Percentiles rank a stretch among this genome's conserved stretches.
These are phyloP conservation scores for Pediacus dermestoides DNA, from an alignment of 2,888 invertebrate genomes.

Conservation along the genomic window DNA sequence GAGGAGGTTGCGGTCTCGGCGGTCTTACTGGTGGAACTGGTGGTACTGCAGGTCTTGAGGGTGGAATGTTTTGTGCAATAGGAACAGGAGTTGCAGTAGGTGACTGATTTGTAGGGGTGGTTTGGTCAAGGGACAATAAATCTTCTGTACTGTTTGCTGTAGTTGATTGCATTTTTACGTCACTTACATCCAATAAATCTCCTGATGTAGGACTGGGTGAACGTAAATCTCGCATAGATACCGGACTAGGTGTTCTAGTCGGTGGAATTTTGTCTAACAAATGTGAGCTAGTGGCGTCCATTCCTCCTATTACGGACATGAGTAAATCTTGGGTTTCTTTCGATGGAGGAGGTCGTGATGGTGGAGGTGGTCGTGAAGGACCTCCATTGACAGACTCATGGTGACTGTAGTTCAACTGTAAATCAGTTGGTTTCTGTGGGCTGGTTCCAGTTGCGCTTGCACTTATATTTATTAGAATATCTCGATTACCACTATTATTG, in stretches of 20 bases:
- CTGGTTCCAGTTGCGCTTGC: constrained; percentile 1
- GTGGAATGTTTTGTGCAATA: neutral
- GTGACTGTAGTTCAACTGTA: constrained; percentile 46
- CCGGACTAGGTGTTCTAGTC: constrained; percentile 83
- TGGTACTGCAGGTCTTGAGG: constrained; percentile 42
- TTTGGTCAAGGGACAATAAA: constrained; percentile 33
- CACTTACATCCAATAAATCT: constrained; percentile 63
- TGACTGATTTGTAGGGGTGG: constrained; percentile 14
- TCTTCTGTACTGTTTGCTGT: constrained; percentile 24
- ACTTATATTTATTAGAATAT: constrained; percentile 19
- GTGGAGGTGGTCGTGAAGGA: constrained; percentile 40
- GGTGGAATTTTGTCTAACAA: constrained; percentile 78
- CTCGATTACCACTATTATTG: constrained; percentile 13
- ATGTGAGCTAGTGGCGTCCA: constrained; percentile 84
- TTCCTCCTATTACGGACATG: constrained; percentile 79
- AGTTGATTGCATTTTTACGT: constrained; percentile 31
- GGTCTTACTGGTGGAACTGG: constrained; percentile 32
- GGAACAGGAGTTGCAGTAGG: neutral
- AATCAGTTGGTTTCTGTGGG: constrained; percentile 48
- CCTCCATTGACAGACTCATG: constrained; percentile 21
- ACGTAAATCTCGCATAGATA: constrained; percentile 75
- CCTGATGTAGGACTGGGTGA: constrained; percentile 79
- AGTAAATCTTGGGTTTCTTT: constrained; percentile 82
- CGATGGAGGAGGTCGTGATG: constrained; percentile 61
- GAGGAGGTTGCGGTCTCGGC: constrained; percentile 39